phyloP scores from a whole-genome alignment of 2,888 invertebrate species.

The Pseudeuparius sepicola region DNA sequence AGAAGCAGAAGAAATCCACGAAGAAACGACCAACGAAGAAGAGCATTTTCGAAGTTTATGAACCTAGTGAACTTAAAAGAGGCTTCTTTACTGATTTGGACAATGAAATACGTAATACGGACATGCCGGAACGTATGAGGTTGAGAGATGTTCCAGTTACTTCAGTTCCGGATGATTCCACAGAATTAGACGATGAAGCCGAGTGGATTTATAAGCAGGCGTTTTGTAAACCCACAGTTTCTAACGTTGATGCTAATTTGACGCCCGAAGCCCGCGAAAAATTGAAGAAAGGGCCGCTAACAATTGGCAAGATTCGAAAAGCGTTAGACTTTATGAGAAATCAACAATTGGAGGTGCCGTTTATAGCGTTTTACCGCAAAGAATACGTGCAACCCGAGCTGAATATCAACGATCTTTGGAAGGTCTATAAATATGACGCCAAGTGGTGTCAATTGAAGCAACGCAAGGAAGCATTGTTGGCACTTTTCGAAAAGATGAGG shows the following conservation, averaged over 20 bases:
- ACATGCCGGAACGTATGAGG: slow-evolving; percentile 88
- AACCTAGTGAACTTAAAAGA: slow-evolving; percentile 93
- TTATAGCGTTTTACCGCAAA: slow-evolving; percentile 97
- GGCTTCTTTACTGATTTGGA: slow-evolving; percentile 93
- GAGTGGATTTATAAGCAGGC: slow-evolving; percentile 97
- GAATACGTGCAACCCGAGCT: slow-evolving; percentile 94
- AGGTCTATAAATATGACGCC: slow-evolving; percentile 38
- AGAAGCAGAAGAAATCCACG: slow-evolving; percentile 62
- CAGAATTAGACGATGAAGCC: slow-evolving; percentile 87
- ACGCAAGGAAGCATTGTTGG: slow-evolving; percentile 71
- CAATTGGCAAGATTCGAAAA: slow-evolving; percentile 84
- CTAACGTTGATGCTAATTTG: slow-evolving; percentile 59
- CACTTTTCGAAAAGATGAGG: slow-evolving; percentile 85
- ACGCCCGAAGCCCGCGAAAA: slow-evolving; percentile 43
- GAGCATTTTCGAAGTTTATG: slow-evolving; percentile 89
- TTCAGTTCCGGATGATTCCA: slow-evolving; percentile 68
- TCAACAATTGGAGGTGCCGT: slow-evolving; percentile 92
- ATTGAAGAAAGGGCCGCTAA: slow-evolving; percentile 55
- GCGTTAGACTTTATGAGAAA: slow-evolving; percentile 94
- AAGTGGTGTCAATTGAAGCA: slow-evolving; percentile 79
- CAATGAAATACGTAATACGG: slow-evolving; percentile 80
- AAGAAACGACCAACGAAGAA: slow-evolving; percentile 71
- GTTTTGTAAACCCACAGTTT: slow-evolving; percentile 74
- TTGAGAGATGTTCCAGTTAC: slow-evolving; percentile 80
- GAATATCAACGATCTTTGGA: slow-evolving; percentile 93